These are phyloP conservation scores for Penaeus japonicus DNA, from an alignment of 1,140 invertebrate genomes.

Conservation along the genomic window DNA sequence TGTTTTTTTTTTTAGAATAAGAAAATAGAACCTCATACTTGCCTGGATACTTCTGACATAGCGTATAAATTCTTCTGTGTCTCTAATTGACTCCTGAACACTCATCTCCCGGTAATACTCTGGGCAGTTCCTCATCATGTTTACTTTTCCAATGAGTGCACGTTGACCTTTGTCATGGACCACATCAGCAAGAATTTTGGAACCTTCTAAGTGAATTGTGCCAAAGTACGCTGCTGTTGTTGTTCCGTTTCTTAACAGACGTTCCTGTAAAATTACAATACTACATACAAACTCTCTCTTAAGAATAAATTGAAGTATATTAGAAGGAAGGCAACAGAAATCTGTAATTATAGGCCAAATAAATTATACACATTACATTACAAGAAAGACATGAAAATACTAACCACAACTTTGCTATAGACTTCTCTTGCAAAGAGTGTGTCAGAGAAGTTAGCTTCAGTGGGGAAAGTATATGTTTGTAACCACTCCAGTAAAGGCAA, in stretches of 20 bases:
- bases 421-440: conserved; percentile 74
- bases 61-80: conserved; percentile 67
- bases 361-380: background rate
- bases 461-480: conserved; percentile 84
- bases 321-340: background rate
- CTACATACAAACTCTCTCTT: conserved; percentile 6
- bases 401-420: conserved; percentile 76
- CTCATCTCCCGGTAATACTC: conserved; percentile 71
- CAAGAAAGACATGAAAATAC: background rate
- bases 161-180: conserved; percentile 76
- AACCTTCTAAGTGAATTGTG: conserved; percentile 79
- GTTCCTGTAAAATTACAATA: conserved; percentile 67
- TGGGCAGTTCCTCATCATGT: conserved; percentile 77
- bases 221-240: conserved; percentile 90
- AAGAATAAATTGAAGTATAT: conserved; percentile 31
- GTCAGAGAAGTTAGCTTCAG: conserved; percentile 79
- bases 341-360: too few species aligned
- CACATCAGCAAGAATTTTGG: conserved; percentile 75
- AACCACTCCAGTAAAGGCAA: conserved; percentile 84
- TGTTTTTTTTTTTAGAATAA: background rate
- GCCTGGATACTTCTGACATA: conserved; percentile 57
- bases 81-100: conserved; percentile 69
- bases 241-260: conserved; percentile 75
- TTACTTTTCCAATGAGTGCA: conserved; percentile 88
- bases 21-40: background rate